These are phyloP conservation scores for Sweltsa coloradensis DNA, from an alignment of 1,140 invertebrate genomes.

Conservation along the genomic window DNA sequence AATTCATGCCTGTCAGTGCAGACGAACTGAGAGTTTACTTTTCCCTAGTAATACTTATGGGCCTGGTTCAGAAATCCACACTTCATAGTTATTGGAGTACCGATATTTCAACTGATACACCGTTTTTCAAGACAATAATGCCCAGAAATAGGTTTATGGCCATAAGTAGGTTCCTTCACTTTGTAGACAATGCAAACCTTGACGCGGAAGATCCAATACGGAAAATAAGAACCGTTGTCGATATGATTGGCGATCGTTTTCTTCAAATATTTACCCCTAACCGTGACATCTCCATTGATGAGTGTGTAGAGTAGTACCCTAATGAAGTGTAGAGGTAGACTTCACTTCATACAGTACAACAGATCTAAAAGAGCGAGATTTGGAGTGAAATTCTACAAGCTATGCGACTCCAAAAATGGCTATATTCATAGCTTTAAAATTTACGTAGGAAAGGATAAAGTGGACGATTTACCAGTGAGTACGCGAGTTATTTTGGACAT, in stretches of 20 bases:
- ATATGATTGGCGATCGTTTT: neutral
- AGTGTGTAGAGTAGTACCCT: too few species aligned
- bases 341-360: neutral
- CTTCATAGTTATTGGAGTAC: slow-evolving; percentile 1
- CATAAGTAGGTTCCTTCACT: neutral
- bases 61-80: slow-evolving; percentile 1
- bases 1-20: neutral
- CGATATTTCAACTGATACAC: neutral
- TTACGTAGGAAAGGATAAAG: neutral
- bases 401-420: neutral
- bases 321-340: slow-evolving; percentile 1
- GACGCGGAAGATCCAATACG: neutral
- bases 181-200: neutral
- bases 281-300: neutral
- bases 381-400: slow-evolving; percentile 3
- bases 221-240: neutral
- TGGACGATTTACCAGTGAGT: neutral
- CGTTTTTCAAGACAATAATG: neutral
- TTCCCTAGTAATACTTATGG: neutral
- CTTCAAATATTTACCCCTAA: neutral
- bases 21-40: neutral
- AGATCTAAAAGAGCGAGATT: neutral
- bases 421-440: neutral
- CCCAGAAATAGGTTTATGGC: neutral
- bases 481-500: neutral